Evolutionary conservation across 1,140 invertebrate species (phyloP).

Genomic region (Aphis craccivora): DNA sequence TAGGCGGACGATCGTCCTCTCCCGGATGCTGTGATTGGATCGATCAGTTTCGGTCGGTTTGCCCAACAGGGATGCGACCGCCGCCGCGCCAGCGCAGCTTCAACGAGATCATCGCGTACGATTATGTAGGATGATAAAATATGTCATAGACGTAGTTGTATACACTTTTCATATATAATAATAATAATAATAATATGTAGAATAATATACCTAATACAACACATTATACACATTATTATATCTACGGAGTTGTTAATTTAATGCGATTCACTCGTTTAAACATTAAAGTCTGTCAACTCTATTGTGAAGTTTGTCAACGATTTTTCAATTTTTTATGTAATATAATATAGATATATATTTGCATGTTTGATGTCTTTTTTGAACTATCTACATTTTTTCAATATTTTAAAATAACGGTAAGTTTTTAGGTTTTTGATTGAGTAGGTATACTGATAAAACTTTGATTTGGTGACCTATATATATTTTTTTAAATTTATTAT

Average conservation of each 20-base stretch:
- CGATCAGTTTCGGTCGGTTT: slow-evolving; percentile 47
- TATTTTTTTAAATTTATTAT: neutral
- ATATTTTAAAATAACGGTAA: neutral
- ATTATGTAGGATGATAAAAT: neutral
- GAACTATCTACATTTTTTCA: neutral
- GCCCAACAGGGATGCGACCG: slow-evolving; percentile 49
- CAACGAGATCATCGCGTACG: neutral
- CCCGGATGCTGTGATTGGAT: slow-evolving; percentile 57
- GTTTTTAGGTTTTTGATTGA: neutral
- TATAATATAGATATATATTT: neutral
- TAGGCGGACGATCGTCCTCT: slow-evolving; percentile 47
- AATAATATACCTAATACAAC: no score
- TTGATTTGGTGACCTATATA: neutral
- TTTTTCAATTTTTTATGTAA: neutral
- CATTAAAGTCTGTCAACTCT: neutral
- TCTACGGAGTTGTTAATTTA: neutral
- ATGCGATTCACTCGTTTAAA: neutral
- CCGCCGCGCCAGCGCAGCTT: slow-evolving; percentile 26
- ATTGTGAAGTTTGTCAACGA: neutral
- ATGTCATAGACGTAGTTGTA: neutral
- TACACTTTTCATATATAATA: no score
- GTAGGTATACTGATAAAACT: neutral
- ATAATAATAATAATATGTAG: no score
- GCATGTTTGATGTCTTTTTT: neutral
- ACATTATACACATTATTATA: no score